Evolutionary conservation across 1,140 invertebrate genomes (phyloP), one percentile per base, ranked within the genome.

Genomic region (Centruroides vittatus): DNA sequence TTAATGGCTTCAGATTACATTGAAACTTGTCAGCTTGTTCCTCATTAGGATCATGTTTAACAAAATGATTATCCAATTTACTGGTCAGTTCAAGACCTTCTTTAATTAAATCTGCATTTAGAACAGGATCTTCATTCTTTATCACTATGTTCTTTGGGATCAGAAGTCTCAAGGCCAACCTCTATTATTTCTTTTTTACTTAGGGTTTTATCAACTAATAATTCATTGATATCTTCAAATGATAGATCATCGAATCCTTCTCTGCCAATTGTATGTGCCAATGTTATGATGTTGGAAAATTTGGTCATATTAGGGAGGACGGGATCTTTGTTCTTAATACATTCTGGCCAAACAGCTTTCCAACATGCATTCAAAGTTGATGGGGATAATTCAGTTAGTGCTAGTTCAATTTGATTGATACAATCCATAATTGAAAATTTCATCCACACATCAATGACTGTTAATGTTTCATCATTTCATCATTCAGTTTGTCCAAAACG

Each of bases 401-500:
- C 9, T 56, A 36, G 34, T n/a, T 9, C 23, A 58, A 35, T n/a
- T 34, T 53, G 58, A 51, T 59, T 53, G 47, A 59, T 57, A 35
- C 55, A 61, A 9, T 61, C 8, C 11, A 61, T 51, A 11, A 61
- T 57, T 13, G 35, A 52, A 35, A 61, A 57, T 12, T 57, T 52
- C 46, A 57, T 61, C 48, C 55, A 57, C 46, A 50, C 54, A 51
- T 61, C 55, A 50, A 13, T 52, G 47, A 61, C 3, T 11, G 0
- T 61, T 61, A 57, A 0, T 61, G 4, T 7, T 41, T 57, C 60
- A 8, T 52, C 51, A 7, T 61, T 35, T n/a, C n/a, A n/a, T n/a
- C n/a, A n/a, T n/a, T n/a, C 3, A 57, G 54, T 47, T 57, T 61
- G 49, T 57, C 9, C 60, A 61, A 52, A 61, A 57, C 47, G 55